Evolutionary conservation across 2,113 vertebrate genomes (phyloP).

Genomic region (Callionymus lyra): DNA sequence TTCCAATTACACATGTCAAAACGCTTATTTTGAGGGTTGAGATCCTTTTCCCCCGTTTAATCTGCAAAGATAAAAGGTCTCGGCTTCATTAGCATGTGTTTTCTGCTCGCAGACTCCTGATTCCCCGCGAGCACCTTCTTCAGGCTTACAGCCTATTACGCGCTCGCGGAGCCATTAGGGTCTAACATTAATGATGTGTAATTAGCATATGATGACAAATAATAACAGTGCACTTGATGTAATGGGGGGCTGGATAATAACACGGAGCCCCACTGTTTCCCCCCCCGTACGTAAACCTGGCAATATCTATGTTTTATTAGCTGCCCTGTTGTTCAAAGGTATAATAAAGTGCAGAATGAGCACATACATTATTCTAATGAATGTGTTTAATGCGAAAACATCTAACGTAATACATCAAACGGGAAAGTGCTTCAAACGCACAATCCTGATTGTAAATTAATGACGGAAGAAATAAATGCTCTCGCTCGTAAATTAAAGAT

Average conservation of each 20-base stretch:
- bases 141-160: conserved; percentile 76
- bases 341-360: conserved; percentile 51
- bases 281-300: conserved; percentile 59
- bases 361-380: conserved; percentile 71
- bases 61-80: conserved; percentile 76
- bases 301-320: conserved; percentile 65
- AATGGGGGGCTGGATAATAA: conserved; percentile 88
- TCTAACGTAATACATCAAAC: conserved; percentile 51
- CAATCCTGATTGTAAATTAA: conserved; percentile 17
- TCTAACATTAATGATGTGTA: conserved; percentile 92
- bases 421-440: conserved; percentile 56
- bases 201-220: conserved; percentile 96
- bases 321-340: conserved; percentile 59
- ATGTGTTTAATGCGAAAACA: conserved; percentile 57
- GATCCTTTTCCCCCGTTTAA: conserved; percentile 76
- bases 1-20: conserved; percentile 78
- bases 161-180: conserved; percentile 76
- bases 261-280: conserved; percentile 75
- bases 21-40: conserved; percentile 76
- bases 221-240: conserved; percentile 81
- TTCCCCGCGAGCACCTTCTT: conserved; percentile 62
- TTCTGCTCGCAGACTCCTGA: conserved; percentile 57
- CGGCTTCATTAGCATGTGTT: conserved; percentile 71
- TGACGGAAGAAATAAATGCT: too few species aligned
- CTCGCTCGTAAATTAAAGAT: too few species aligned